Base-by-base conservation (phyloP, 2,888 invertebrate genomes). In the Scaeva pyrastri region DNA sequence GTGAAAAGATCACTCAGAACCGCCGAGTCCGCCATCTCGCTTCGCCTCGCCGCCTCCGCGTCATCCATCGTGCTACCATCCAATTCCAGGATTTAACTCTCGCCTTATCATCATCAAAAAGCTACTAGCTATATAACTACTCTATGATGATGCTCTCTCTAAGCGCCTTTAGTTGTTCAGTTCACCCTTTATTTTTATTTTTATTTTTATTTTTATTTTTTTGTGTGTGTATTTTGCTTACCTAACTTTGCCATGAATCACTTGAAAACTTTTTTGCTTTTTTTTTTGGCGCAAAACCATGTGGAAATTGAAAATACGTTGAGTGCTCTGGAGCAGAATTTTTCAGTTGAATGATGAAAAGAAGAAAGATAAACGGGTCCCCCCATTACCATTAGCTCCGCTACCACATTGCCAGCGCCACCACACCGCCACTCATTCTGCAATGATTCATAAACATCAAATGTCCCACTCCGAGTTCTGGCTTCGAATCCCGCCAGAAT, bases 271-370 rank as follows among this genome's bases (percentile, higher is more conserved):
- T 45, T 43, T 12, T 43, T 64, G n/a, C n/a, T n/a, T n/a, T n/a
- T 6, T 19, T 36, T 39, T 58, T 56, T 66, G 11, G n/a, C n/a
- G 23, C 39, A 31, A 48, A 19, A 58, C 39, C 45, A 66, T 52
- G 56, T 60, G 68, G 39, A 58, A 70, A 68, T 52, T 68, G 50
- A 52, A 68, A 68, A 74, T 41, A 73, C n/a, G 48, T 71, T 31
- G 74, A 79, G 79, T 79, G 83, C 68, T 77, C 16, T 64, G 43
- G 70, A 83, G 73, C 62, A 56, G 68, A 60, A 68, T 72, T 43
- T 78, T 78, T 39, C 71, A 60, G 66, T 68, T 77, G 72, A 82
- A 73, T 72, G 77, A 68, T 82, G 55, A 78, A 83, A 78, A 68
- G 73, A 45, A 64, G 73, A 43, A 70, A 55, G 55, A 74, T 78